Base-by-base conservation (phyloP, 2,888 invertebrate genomes). In the Carcina quercana region DNA sequence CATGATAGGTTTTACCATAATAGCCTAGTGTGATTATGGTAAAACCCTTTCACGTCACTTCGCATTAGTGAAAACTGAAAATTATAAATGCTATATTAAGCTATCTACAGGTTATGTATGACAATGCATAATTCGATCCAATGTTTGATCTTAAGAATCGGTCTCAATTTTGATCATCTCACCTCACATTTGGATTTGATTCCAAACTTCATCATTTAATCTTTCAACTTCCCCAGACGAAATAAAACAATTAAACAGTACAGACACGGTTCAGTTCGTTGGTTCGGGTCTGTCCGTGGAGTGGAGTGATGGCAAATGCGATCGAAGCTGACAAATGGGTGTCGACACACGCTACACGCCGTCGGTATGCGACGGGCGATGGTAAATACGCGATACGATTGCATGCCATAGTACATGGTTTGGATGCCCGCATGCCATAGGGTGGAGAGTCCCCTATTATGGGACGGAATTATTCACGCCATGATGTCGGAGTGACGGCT, bases 291-390 rank as follows among this genome's bases (percentile, higher is more conserved):
- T n/a, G n/a, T n/a, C n/a, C n/a, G n/a, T n/a, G n/a, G n/a, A 42
- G 49, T 40, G 47, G 62, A 58, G 47, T 55, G 57, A 65, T 55
- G 57, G 59, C 53, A 43, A 55, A 54, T 42, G 41, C 59, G 72
- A 72, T 73, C 74, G 72, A 75, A 74, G 63, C 52, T 72, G 73
- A 82, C 75, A 78, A 79, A 82, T 79, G 53, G 59, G 45, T 65
- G 71, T 74, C 68, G 67, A 69, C 72, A 66, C 49, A 63, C 49
- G 51, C 48, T 58, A 70, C 73, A 66, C 50, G 64, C 49, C 51
- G 49, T 52, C 50, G 71, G 70, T 55, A 72, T 65, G 62, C 57
- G 51, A 52, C 53, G 54, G 61, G 64, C 68, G 62, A 62, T 63
- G 51, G 54, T 53, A 53, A 24, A 54, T 55, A 53, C 46, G 50